Evolutionary conservation across 2,797 vertebrate genomes (phyloP), one percentile per base, ranked within the genome.

Genomic region (Enteromius trimaculatus): DNA sequence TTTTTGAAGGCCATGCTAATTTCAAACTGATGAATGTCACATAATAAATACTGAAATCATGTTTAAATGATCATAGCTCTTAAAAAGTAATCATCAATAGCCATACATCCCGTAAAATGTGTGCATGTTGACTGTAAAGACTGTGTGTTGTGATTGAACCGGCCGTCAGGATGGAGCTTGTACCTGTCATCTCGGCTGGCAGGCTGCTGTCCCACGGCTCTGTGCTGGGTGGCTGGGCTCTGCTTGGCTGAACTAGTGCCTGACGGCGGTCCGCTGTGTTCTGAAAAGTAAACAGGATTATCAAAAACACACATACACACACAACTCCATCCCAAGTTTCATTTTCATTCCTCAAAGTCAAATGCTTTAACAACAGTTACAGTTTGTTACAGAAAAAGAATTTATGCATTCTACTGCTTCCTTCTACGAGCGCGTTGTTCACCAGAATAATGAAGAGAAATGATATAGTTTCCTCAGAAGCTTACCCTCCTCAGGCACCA

Each of bases 401-500:
- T 14, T 62, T 26, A 49, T 53, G 34, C 37, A 53, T 85, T n/a
- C 68, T 69, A 75, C 84, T 55, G 86, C 47, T 65, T 82, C 74
- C 29, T 68, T 76, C 29, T 21, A 53, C 13, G 19, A 55, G 71
- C 74, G 39, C 62, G 55, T 23, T 1, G 21, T 70, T 34, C 23
- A 47, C 74, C 49, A 31, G 70, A 78, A 66, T 44, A 66, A 58
- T 26, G 39, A 60, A 55, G 62, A 51, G 21, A 72, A 78, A 62
- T 34, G 0, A 74, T 17, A 21, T 1, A 26, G 65, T 31, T 49
- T 71, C 4, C 49, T 60, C 47, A 65, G 31, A 5, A 14, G 39
- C 94, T 92, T 84, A 99, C 98, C 98, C 39, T 99, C 97, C 85
- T 99, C 97, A 3, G 98, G 95, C 80, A 99, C 91, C 1, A 99